Conservation (phyloP, 2,113 vertebrate species). For the Entomyzon cyanotis region DNA sequence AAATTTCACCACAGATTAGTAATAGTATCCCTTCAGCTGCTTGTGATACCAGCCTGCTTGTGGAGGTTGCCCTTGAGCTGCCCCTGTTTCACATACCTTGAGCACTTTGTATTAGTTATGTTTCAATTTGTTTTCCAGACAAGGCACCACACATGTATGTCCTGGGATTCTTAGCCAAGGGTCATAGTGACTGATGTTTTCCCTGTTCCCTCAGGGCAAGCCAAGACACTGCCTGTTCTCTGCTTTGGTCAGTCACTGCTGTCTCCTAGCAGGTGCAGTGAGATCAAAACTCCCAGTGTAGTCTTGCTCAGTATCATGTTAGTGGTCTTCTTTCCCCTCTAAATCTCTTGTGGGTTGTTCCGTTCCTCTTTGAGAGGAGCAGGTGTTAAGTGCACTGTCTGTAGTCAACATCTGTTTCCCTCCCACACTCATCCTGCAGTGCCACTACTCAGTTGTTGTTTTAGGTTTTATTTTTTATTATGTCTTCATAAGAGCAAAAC, state of each 20-base stretch:
- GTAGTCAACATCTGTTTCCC: not conserved
- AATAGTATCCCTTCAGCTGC: not conserved
- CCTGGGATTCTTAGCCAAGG: not conserved
- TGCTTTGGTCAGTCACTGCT: not conserved
- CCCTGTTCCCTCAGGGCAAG: not conserved
- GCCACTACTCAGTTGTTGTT: conserved; percentile 72
- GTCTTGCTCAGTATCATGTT: not conserved
- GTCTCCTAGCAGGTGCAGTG: not conserved
- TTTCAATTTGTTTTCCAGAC: not conserved
- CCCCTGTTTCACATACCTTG: not conserved
- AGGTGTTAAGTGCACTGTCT: not conserved
- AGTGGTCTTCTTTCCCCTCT: not conserved
- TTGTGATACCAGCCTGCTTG: not conserved
- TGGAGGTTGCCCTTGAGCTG: not conserved
- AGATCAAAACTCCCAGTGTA: not conserved
- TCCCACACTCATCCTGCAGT: not conserved
- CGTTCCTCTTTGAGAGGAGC: not conserved
- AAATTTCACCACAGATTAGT: not conserved
- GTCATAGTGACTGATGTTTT: not conserved
- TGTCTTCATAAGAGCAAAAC: conserved; percentile 71
- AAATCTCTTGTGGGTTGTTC: not conserved
- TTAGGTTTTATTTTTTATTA: conserved; percentile 82
- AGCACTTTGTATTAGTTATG: not conserved
- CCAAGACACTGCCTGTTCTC: not conserved
- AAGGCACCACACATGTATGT: accelerated